phyloP scores from a whole-genome alignment of 2,888 invertebrate species.

The Palloptera scutellata region DNA sequence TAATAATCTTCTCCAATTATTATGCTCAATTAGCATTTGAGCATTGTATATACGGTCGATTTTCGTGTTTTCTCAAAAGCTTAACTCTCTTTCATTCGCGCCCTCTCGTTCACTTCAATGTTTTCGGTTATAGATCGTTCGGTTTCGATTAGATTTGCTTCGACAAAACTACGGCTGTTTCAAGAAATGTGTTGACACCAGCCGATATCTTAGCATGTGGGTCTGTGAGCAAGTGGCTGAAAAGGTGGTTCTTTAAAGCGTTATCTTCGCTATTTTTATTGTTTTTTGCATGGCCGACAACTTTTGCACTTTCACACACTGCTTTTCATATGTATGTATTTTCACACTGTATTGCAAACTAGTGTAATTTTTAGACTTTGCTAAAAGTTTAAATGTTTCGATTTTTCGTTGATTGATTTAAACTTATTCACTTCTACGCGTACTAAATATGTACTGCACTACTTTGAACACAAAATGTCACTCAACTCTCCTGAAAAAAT shows the following conservation, averaged over 20 bases:
- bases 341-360: too few relatives aligned
- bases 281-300: too few relatives aligned
- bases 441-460: too few relatives aligned
- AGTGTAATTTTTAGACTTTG: too few relatives aligned
- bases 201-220: constrained; percentile 89
- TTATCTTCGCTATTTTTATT: too few relatives aligned
- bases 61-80: constrained; percentile 14
- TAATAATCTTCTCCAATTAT: constrained; percentile 8
- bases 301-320: too few relatives aligned
- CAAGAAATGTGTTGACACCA: constrained; percentile 90
- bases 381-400: too few relatives aligned
- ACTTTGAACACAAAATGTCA: too few relatives aligned
- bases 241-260: constrained; percentile 4
- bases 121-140: constrained; percentile 36
- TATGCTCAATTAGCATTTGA: constrained; percentile 19
- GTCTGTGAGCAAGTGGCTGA: constrained; percentile 39
- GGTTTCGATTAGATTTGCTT: constrained; percentile 28
- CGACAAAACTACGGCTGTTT: constrained; percentile 84
- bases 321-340: too few relatives aligned
- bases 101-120: constrained; percentile 22
- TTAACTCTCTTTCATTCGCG: constrained; percentile 9
- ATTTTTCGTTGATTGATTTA: too few relatives aligned
- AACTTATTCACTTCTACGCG: too few relatives aligned
- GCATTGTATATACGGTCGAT: constrained; percentile 31
- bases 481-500: too few relatives aligned